These are phyloP conservation scores for Anagrus nilaparvatae DNA, from an alignment of 1,140 invertebrate genomes.

Conservation along the genomic window DNA sequence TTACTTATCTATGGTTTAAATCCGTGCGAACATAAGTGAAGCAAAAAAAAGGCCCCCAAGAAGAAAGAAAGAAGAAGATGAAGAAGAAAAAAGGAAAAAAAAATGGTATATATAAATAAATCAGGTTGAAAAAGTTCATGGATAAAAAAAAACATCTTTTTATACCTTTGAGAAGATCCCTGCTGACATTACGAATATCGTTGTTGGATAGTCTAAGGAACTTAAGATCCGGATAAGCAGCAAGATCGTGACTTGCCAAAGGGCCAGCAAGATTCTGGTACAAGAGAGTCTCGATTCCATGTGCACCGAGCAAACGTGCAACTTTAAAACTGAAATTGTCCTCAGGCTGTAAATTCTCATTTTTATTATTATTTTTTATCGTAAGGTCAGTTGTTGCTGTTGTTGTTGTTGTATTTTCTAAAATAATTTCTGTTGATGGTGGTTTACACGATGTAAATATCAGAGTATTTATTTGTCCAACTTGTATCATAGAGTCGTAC, in stretches of 20 bases:
- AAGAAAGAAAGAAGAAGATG: neutral
- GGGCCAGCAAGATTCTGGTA: neutral
- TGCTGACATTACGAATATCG: neutral
- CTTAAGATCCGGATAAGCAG: neutral
- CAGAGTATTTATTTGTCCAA: neutral
- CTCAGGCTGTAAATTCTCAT: no score
- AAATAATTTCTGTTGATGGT: neutral
- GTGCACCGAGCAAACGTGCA: neutral
- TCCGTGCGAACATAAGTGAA: no score
- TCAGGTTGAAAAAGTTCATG: no score
- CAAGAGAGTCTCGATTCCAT: neutral
- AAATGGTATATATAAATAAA: neutral
- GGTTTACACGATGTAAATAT: conserved; percentile 6
- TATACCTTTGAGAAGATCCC: conserved; percentile 7
- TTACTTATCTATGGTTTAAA: no score
- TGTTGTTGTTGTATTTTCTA: no score
- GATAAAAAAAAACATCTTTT: no score
- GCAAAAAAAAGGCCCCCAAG: neutral
- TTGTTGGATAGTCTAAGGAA: conserved; percentile 5
- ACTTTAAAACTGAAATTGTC: no score
- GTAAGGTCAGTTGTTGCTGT: neutral
- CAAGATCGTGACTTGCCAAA: neutral
- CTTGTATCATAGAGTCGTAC: neutral
- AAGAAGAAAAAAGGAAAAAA: neutral
- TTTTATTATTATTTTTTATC: no score